These are phyloP conservation scores for Drosophila punjabiensis DNA, from an alignment of 1,140 invertebrate species.

Conservation along the genomic window DNA sequence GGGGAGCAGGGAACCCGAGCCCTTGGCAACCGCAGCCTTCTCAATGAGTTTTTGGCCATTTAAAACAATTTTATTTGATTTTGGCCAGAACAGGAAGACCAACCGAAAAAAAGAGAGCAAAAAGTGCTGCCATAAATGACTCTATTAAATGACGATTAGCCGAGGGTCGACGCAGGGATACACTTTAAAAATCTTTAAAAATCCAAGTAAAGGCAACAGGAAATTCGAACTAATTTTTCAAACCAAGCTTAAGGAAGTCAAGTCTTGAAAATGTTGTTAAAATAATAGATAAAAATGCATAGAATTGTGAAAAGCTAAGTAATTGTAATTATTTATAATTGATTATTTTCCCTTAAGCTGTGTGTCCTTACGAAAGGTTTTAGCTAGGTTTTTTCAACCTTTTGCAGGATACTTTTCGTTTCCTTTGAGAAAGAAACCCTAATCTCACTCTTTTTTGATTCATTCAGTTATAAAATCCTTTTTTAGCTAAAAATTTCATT, in stretches of 20 bases:
- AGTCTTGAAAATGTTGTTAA: not conserved
- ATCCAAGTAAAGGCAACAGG: too few species aligned
- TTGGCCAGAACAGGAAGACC: not conserved
- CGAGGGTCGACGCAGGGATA: not conserved
- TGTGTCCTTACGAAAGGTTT: not conserved
- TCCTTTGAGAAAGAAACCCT: not conserved
- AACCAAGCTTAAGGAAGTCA: not conserved
- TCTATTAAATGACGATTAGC: conserved; percentile 28
- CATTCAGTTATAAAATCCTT: too few species aligned
- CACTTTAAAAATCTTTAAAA: not conserved
- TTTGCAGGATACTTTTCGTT: not conserved
- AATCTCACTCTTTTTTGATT: not conserved
- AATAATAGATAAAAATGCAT: not conserved
- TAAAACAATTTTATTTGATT: conserved; percentile 80
- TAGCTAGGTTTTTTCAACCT: not conserved
- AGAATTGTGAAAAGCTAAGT: not conserved
- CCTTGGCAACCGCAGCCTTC: conserved; percentile 32
- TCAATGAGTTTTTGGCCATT: conserved; percentile 46
- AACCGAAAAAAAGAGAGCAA: not conserved
- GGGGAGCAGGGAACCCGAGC: not conserved
- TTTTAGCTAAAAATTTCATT: not conserved
- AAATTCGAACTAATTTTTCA: not conserved
- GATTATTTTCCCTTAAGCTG: not conserved
- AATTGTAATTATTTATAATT: not conserved
- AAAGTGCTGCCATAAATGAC: conserved; percentile 33